phyloP scores from a whole-genome alignment of 1,140 invertebrate species.

The Cydia amplana region DNA sequence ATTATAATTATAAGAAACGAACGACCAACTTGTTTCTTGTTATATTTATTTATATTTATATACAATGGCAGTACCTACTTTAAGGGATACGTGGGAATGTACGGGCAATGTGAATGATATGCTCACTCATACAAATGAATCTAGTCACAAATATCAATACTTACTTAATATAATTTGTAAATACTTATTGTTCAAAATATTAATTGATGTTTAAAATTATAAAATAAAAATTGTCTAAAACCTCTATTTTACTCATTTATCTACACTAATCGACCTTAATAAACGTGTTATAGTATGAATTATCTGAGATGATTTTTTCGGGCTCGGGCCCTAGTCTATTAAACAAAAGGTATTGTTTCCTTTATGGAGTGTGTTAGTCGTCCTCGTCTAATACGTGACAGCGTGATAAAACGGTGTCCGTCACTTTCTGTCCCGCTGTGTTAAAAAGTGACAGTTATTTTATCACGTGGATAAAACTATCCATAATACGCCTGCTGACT shows the following conservation, averaged over 20 bases:
- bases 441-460: too few relatives aligned
- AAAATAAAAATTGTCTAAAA: slow-evolving; percentile 28
- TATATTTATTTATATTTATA: slow-evolving; percentile 38
- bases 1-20: slow-evolving; percentile 55
- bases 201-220: slow-evolving; percentile 44
- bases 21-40: slow-evolving; percentile 40
- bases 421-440: too few relatives aligned
- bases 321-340: too few relatives aligned
- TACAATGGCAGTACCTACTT: slow-evolving; percentile 44
- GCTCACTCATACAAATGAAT: slow-evolving; percentile 57
- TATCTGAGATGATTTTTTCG: too few relatives aligned
- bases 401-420: too few relatives aligned
- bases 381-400: too few relatives aligned
- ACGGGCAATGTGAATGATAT: slow-evolving; percentile 49
- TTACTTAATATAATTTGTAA: slow-evolving; percentile 49
- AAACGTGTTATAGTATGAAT: too few relatives aligned
- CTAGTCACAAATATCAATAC: slow-evolving; percentile 49
- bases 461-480: too few relatives aligned
- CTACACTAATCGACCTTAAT: too few relatives aligned
- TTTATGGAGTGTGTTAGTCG: too few relatives aligned
- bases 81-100: slow-evolving; percentile 48
- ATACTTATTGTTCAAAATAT: slow-evolving; percentile 46
- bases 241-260: background rate
- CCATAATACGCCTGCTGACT: too few relatives aligned
- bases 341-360: too few relatives aligned